These are phyloP conservation scores for Nomada hirtipes DNA, from an alignment of 2,888 invertebrate genomes.

Conservation along the genomic window DNA sequence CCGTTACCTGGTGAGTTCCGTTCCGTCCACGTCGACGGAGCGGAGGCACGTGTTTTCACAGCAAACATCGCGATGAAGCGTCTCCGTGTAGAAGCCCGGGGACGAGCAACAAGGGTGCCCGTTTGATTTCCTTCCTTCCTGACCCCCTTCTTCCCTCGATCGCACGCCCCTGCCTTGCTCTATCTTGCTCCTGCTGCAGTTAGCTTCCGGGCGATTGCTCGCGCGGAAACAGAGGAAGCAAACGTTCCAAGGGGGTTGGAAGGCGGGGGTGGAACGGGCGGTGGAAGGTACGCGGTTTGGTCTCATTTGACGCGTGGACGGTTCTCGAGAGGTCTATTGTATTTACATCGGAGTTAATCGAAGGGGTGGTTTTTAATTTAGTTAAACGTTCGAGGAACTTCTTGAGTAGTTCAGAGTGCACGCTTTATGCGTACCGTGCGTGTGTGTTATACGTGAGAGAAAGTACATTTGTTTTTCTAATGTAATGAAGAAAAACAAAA, in stretches of 20 bases:
- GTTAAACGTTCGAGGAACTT: not conserved
- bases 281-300: not conserved
- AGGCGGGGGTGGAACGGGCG: not conserved
- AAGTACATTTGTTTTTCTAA: too few relatives aligned
- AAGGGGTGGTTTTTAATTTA: not conserved
- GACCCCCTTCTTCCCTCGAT: not conserved
- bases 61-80: slow-evolving; percentile 71
- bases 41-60: slow-evolving; percentile 68
- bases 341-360: not conserved
- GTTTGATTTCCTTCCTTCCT: slow-evolving; percentile 62
- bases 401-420: too few relatives aligned
- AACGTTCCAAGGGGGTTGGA: slow-evolving; percentile 21
- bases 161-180: not conserved
- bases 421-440: too few relatives aligned
- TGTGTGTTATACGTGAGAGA: too few relatives aligned
- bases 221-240: slow-evolving; percentile 42
- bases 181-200: slow-evolving; percentile 33
- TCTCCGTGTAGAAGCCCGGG: slow-evolving; percentile 61
- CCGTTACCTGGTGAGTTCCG: not conserved
- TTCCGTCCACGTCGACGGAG: slow-evolving; percentile 41
- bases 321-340: not conserved
- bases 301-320: not conserved
- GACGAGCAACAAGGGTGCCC: slow-evolving; percentile 60
- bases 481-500: too few relatives aligned
- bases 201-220: slow-evolving; percentile 41